Evolutionary conservation across 1,140 invertebrate genomes (phyloP), one percentile per base, ranked within the genome.

Genomic region (Colletes gigas): DNA sequence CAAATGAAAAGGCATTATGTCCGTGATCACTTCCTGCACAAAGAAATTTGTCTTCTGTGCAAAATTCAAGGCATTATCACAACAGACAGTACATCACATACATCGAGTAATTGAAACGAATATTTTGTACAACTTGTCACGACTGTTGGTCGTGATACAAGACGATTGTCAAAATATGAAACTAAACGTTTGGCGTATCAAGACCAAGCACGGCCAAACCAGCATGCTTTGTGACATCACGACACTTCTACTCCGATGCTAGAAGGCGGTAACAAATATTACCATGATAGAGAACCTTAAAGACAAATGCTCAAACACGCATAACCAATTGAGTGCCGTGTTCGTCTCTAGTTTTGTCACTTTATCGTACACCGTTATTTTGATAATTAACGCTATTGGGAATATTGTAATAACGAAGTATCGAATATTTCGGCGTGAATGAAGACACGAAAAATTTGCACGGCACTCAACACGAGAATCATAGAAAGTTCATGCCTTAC

Each of bases 401-500:
- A 30, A 30, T 30, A 30, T 2, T 30, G 30, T 30, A 30, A 30
- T 30, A 30, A 30, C 30, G 30, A 30, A 30, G 30, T 30, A 30
- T 30, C 30, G 30, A 30, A 30, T 30, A 30, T 30, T 30, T 30
- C 30, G 30, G 30, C 30, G 30, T 30, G 30, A 30, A 30, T 30
- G 30, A 30, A 30, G 30, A 30, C 30, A 30, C 2, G 30, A 30
- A 30, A 30, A 30, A 30, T 30, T 30, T 30, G 30, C 2, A 30
- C 30, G 30, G 30, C 30, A 30, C 30, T 30, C 30, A 30, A 30
- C 30, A 30, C 2, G 30, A 30, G 30, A 30, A 77, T 75, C 59
- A 62, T 78, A 83, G 44, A 57, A 57, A 80, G 69, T 72, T 87
- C 55, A 88, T 90, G 89, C 89, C 89, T 95, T 95, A 95, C 95